These are phyloP conservation scores for Drosophila erecta DNA, from an alignment of 1,140 invertebrate species.

Conservation along the genomic window DNA sequence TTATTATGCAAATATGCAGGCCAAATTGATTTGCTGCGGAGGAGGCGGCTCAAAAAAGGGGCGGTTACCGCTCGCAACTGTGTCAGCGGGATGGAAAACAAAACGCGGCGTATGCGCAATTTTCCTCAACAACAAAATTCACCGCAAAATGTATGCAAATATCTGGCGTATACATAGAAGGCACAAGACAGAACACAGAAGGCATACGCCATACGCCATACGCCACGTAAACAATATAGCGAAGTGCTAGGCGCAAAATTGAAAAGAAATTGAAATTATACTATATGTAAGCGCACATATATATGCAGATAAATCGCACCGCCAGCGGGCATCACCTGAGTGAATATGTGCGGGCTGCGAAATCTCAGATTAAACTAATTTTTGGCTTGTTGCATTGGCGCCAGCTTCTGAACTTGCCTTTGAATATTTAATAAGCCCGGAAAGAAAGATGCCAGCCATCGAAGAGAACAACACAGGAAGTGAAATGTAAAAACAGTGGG, in stretches of 20 bases:
- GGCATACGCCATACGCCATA: conserved; percentile 57
- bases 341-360: conserved; percentile 33
- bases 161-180: conserved; percentile 41
- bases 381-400: conserved; percentile 64
- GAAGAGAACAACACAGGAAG: conserved; percentile 18
- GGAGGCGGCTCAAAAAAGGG: conserved; percentile 6
- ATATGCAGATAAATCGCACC: conserved; percentile 65
- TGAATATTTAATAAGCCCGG: conserved; percentile 75
- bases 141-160: conserved; percentile 74
- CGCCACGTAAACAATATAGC: conserved; percentile 76
- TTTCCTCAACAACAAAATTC: conserved; percentile 52
- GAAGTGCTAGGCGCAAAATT: conserved; percentile 70
- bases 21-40: conserved; percentile 67
- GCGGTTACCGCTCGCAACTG: conserved; percentile 53
- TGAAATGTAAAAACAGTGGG: conserved; percentile 3
- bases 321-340: conserved; percentile 61
- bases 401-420: conserved; percentile 53
- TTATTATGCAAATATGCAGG: conserved; percentile 79
- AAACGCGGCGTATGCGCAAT: conserved; percentile 81
- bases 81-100: conserved; percentile 73
- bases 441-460: conserved; percentile 18
- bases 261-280: conserved; percentile 64
- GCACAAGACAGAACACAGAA: conserved; percentile 33
- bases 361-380: conserved; percentile 80
- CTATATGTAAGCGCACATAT: conserved; percentile 6